Base-by-base conservation (phyloP, 2,888 invertebrate species). In the Hirtodrosophila alboralis region DNA sequence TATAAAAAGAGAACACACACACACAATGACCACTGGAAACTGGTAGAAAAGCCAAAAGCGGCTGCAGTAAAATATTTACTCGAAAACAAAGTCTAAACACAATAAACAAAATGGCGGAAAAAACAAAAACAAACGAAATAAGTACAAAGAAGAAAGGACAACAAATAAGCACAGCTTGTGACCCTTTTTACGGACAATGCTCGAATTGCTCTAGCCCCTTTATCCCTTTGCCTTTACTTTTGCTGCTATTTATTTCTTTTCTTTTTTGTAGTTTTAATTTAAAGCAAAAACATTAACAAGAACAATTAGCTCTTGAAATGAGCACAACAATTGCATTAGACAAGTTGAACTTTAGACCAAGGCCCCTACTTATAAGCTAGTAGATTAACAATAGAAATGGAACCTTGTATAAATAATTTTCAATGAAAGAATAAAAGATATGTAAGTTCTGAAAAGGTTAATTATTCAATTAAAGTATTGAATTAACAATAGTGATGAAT, bases 21-120 rank as follows among this genome's bases (percentile, higher is more conserved):
- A 27, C 8, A 43, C 30, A 64, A 44, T 53, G 41, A 66, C 56
- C 68, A 52, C 59, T 65, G 60, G 21, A 30, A 53, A 31, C 16
- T 61, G 30, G 28, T 52, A 14, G 56, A 81, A 63, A 57, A 48
- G 53, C 47, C 57, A 63, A 77, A 73, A 60, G 70, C 59, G 66
- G 75, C 78, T 75, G 60, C 63, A 78, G 75, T 68, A 70, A 77
- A 74, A 84, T 84, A 78, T 83, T 60, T 62, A 79, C 83, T 75
- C 53, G 47, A 67, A 81, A 83, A 79, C 79, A 79, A 83, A 75
- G 85, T 75, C 86, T 70, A 83, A 75, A 66, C 70, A 83, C 80
- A 83, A 80, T 84, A 85, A 84, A 76, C 74, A 74, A 80, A 84
- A 80, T 80, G 80, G 80, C 70, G 69, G 57, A 79, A 60, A 67